A percentile compares a stretch with the other conserved stretches of the same genome.
phyloP scores from a whole-genome alignment of 2,888 invertebrate genomes.

The Blastobasis adustella region DNA sequence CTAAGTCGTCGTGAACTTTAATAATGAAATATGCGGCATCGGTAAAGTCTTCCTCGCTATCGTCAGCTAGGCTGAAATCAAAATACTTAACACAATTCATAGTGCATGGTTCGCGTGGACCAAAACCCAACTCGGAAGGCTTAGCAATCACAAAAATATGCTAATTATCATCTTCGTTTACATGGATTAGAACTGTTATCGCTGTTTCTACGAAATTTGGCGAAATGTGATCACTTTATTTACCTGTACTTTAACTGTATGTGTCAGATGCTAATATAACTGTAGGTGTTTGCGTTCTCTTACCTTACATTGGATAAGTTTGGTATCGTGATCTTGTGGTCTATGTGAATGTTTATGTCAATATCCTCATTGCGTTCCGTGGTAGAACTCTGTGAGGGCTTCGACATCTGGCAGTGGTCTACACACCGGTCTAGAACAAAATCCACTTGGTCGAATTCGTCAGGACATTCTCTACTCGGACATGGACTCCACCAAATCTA shows the following conservation, averaged over 20 bases:
- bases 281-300: constrained; percentile 2
- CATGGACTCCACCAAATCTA: constrained; percentile 90
- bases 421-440: constrained; percentile 82
- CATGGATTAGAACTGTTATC: constrained; percentile 3
- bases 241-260: too few species aligned
- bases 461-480: constrained; percentile 85
- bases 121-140: constrained; percentile 22
- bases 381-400: constrained; percentile 52
- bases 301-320: constrained; percentile 56
- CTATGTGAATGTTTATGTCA: constrained; percentile 69
- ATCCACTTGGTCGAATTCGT: constrained; percentile 81
- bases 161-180: constrained; percentile 6
- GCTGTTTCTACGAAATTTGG: not conserved
- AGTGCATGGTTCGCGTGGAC: not conserved
- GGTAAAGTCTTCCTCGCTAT: constrained; percentile 61
- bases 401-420: constrained; percentile 80
- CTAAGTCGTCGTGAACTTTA: constrained; percentile 84
- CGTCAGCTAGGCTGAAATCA: constrained; percentile 38
- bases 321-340: constrained; percentile 59
- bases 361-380: constrained; percentile 61
- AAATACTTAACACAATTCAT: too few species aligned
- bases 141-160: constrained; percentile 24
- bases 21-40: constrained; percentile 77
- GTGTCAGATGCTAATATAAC: too few species aligned
- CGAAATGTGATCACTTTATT: too few species aligned